These are phyloP conservation scores for Leucophenga montana DNA, from an alignment of 2,888 invertebrate genomes.

Conservation along the genomic window DNA sequence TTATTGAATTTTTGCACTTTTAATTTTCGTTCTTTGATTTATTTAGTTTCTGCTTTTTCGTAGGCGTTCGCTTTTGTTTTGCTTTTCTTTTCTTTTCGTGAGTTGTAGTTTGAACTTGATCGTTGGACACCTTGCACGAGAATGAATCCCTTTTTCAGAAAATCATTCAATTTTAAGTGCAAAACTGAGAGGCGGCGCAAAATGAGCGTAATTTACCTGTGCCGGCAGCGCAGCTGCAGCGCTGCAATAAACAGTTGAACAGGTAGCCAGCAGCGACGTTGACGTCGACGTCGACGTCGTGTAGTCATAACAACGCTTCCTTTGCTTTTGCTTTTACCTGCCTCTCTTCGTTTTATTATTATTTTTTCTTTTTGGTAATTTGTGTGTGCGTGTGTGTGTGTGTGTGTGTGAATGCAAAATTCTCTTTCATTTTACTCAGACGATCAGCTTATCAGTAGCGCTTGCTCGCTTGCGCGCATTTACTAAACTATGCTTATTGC, in stretches of 20 bases:
- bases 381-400: no score
- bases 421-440: no score
- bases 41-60: conserved; percentile 30
- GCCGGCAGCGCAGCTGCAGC: not conserved
- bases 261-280: not conserved
- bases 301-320: not conserved
- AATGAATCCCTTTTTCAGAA: conserved; percentile 76
- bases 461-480: not conserved
- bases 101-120: conserved; percentile 63
- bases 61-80: conserved; percentile 25
- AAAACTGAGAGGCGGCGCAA: not conserved
- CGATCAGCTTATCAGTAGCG: not conserved
- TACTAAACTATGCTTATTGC: no score
- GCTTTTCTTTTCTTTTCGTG: conserved; percentile 31
- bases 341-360: not conserved
- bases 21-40: conserved; percentile 29
- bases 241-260: not conserved
- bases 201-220: not conserved
- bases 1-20: conserved; percentile 37
- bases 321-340: no score
- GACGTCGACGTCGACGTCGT: not conserved
- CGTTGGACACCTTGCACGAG: conserved; percentile 75
- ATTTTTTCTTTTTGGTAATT: no score
- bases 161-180: not conserved
- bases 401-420: no score